Conservation (phyloP, 64 coral and sea anemone species). For the Porites australiensis region DNA sequence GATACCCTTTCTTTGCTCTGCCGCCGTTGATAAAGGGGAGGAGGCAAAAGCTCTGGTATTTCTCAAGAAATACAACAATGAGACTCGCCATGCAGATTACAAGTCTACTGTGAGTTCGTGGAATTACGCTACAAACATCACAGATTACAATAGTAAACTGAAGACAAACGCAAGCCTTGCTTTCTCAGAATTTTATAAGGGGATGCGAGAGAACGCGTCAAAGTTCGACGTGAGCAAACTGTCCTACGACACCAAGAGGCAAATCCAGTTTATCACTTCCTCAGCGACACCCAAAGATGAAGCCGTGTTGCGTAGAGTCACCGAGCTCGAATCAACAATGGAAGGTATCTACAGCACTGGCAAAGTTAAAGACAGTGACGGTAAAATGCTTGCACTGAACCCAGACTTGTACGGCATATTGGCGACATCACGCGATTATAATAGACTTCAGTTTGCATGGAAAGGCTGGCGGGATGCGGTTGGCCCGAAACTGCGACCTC, state of each 20-base stretch:
- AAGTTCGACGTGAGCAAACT: conserved; percentile 72
- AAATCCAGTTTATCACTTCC: conserved; percentile 66
- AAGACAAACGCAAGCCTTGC: conserved; percentile 25
- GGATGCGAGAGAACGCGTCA: conserved; percentile 61
- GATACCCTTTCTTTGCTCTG: neutral
- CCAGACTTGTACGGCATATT: conserved; percentile 81
- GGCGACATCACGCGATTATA: conserved; percentile 59
- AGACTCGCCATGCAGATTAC: conserved; percentile 10
- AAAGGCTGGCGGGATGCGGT: conserved; percentile 82
- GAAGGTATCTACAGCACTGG: conserved; percentile 75
- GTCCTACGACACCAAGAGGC: conserved; percentile 67
- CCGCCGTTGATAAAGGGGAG: conserved; percentile 22
- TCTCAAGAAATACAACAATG: conserved; percentile 60
- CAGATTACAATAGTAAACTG: conserved; percentile 40
- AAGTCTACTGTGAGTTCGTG: conserved; percentile 28
- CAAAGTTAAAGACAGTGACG: conserved; percentile 53
- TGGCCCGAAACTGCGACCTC: conserved; percentile 76
- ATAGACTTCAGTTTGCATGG: conserved; percentile 82
- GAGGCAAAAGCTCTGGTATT: conserved; percentile 59
- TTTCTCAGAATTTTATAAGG: conserved; percentile 40
- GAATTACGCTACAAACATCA: conserved; percentile 79
- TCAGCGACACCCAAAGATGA: conserved; percentile 51
- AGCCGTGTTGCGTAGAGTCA: conserved; percentile 3
- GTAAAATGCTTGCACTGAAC: conserved; percentile 64
- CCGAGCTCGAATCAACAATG: conserved; percentile 60